Percentiles rank a stretch among this genome's conserved stretches.
Conservation (phyloP, 2,113 vertebrate genomes). For the Balaeniceps rex region DNA sequence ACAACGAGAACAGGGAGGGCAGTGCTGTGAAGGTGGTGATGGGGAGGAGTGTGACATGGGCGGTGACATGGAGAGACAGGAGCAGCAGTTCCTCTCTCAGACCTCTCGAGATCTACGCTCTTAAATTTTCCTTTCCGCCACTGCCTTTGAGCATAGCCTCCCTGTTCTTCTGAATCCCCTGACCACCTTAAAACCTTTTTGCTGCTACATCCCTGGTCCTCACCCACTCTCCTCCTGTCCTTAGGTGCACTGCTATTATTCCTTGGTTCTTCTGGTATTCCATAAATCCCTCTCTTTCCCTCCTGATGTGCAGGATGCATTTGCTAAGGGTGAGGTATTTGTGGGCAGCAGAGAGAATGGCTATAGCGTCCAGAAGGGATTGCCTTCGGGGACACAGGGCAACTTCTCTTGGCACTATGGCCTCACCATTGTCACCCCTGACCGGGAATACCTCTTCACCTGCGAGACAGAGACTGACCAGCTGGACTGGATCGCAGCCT, state of each 20-base stretch:
- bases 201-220: neutral
- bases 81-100: neutral
- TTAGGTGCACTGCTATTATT: neutral
- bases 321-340: constrained; percentile 90
- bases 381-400: constrained; percentile 74
- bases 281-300: neutral
- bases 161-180: neutral
- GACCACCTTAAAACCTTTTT: neutral
- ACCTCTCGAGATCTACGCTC: neutral
- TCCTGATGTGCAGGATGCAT: constrained; percentile 79
- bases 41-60: neutral
- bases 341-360: constrained; percentile 82
- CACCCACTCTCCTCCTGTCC: neutral
- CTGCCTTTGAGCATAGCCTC: neutral
- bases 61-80: neutral
- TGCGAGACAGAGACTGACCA: constrained; percentile 85
- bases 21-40: neutral
- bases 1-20: neutral
- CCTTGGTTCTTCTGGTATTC: neutral
- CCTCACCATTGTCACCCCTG: constrained; percentile 85
- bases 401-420: constrained; percentile 82
- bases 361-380: constrained; percentile 71
- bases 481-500: constrained; percentile 82
- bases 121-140: neutral
- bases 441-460: constrained; percentile 86